Percentiles rank a stretch among this genome's conserved stretches.
Conservation (phyloP, 2,113 vertebrate species). For the Azemiops feae region DNA sequence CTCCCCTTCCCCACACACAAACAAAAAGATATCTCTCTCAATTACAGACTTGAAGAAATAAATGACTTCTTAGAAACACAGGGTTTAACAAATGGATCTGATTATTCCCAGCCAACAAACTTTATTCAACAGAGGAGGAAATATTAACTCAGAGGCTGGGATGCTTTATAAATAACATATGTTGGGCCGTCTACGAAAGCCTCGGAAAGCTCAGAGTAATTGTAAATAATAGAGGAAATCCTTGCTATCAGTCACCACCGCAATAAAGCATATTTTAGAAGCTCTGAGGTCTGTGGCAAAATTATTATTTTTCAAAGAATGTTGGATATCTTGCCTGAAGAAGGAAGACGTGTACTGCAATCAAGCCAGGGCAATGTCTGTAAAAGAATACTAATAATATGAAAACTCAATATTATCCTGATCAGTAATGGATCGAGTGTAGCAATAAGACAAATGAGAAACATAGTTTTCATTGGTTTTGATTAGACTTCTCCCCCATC, state of each 20-base stretch:
- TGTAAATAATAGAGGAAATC: conserved; percentile 10
- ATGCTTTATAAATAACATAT: not conserved
- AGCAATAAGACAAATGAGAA: not conserved
- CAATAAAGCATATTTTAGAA: not conserved
- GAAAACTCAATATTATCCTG: not conserved
- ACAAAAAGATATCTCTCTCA: not conserved
- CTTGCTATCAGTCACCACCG: not conserved
- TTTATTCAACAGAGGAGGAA: not conserved
- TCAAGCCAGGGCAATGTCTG: not conserved
- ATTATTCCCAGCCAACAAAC: not conserved
- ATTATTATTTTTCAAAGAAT: conserved; percentile 2
- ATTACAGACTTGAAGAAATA: not conserved
- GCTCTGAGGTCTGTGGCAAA: not conserved
- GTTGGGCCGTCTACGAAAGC: not conserved
- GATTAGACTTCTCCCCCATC: not conserved
- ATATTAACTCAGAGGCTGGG: not conserved
- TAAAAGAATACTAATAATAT: not conserved
- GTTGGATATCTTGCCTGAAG: not conserved
- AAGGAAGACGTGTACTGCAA: not conserved
- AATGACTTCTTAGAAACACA: not conserved
- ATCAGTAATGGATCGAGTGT: not conserved
- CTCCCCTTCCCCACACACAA: fast-evolving
- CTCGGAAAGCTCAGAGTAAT: not conserved
- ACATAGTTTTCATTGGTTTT: not conserved
- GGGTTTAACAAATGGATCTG: conserved; percentile 6